phyloP scores from a whole-genome alignment of 2,888 invertebrate genomes.

The Pandemis cinnamomeana region DNA sequence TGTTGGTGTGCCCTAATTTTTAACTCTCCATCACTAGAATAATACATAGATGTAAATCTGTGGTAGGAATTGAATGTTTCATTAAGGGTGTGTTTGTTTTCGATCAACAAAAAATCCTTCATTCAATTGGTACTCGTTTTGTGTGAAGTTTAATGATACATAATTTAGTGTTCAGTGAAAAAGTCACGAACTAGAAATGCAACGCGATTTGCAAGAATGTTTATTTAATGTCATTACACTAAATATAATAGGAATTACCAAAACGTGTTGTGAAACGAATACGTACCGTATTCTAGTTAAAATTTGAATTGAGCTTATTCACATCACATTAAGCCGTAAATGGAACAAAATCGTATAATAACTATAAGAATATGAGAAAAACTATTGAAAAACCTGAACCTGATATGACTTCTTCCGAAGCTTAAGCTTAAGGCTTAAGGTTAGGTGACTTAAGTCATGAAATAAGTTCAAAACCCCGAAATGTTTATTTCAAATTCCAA shows the following conservation, averaged over 20 bases:
- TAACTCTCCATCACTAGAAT: slow-evolving; percentile 24
- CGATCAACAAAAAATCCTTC: background rate
- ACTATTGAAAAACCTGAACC: background rate
- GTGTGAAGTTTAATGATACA: background rate
- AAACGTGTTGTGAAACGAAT: slow-evolving; percentile 29
- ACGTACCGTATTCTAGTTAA: slow-evolving; percentile 26
- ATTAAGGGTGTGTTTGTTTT: slow-evolving; percentile 8
- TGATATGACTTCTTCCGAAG: background rate
- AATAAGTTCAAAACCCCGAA: too few relatives aligned
- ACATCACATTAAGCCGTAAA: slow-evolving; percentile 16
- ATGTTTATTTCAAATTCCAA: too few relatives aligned
- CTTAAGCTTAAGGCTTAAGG: too few relatives aligned
- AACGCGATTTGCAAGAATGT: background rate
- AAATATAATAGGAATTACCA: slow-evolving; percentile 1
- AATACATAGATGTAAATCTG: slow-evolving; percentile 24
- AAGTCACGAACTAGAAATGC: background rate
- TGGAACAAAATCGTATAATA: background rate
- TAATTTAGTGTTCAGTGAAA: background rate
- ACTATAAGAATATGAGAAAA: background rate
- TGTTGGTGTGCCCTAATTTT: slow-evolving; percentile 47
- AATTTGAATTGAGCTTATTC: slow-evolving; percentile 26
- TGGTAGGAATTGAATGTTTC: slow-evolving; percentile 39
- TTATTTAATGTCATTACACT: slow-evolving; percentile 1
- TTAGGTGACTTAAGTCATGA: too few relatives aligned
- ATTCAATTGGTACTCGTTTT: background rate